phyloP scores from a whole-genome alignment of 1,140 invertebrate genomes.

The Drosophila bocqueti region DNA sequence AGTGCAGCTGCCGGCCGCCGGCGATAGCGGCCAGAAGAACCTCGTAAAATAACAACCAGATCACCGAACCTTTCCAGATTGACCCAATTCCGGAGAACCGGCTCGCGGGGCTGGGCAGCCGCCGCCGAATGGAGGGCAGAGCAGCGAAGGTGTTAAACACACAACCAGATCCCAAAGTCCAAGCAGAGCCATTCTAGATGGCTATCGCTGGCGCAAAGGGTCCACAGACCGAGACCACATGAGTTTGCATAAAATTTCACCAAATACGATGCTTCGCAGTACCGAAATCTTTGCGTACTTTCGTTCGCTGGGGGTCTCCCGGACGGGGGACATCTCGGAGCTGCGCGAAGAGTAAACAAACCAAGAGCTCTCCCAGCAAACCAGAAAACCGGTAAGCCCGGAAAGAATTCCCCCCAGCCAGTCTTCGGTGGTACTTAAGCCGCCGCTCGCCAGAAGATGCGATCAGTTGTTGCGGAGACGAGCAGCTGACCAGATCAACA shows the following conservation, averaged over 20 bases:
- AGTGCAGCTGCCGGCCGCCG: slow-evolving; percentile 32
- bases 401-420: slow-evolving; percentile 57
- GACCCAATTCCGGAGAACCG: slow-evolving; percentile 71
- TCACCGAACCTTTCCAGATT: slow-evolving; percentile 79
- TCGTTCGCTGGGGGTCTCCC: slow-evolving; percentile 41
- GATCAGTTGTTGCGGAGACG: slow-evolving; percentile 63
- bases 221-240: slow-evolving; percentile 49
- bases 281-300: slow-evolving; percentile 67
- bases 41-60: slow-evolving; percentile 70
- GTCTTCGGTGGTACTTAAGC: slow-evolving; percentile 65
- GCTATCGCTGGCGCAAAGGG: slow-evolving; percentile 42
- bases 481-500: slow-evolving; percentile 59
- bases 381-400: slow-evolving; percentile 71
- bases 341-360: slow-evolving; percentile 40
- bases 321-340: slow-evolving; percentile 19
- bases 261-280: slow-evolving; percentile 26
- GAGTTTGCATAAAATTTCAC: slow-evolving; percentile 81
- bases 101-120: slow-evolving; percentile 33
- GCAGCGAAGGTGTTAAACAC: slow-evolving; percentile 66
- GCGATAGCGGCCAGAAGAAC: slow-evolving; percentile 34
- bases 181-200: slow-evolving; percentile 69
- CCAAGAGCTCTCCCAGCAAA: slow-evolving; percentile 39
- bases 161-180: slow-evolving; percentile 65
- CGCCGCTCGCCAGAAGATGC: slow-evolving; percentile 45
- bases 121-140: slow-evolving; percentile 36